Conservation (phyloP, 2,888 invertebrate genomes). For the Oxystoma pomonae region DNA sequence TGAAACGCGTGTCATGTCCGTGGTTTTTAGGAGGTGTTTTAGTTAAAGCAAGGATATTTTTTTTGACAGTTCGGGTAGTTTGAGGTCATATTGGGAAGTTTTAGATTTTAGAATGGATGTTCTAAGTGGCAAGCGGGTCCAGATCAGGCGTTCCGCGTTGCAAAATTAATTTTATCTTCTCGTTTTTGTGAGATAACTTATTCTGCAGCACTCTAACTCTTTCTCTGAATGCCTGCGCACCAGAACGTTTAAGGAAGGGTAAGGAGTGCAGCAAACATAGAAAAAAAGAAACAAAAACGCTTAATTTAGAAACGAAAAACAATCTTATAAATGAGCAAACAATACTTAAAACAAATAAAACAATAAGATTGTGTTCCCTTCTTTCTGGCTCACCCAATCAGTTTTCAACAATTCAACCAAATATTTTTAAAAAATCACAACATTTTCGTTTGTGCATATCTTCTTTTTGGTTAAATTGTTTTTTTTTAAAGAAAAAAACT, state of each 20-base stretch:
- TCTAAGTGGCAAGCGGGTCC: conserved; percentile 66
- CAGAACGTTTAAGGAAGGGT: conserved; percentile 33
- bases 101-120: conserved; percentile 18
- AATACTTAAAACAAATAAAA: conserved; percentile 26
- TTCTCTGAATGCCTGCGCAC: conserved; percentile 74
- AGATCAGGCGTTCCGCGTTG: conserved; percentile 84
- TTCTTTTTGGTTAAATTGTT: neutral
- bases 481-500: neutral
- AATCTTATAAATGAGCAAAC: conserved; percentile 33
- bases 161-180: conserved; percentile 82
- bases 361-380: conserved; percentile 40
- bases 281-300: conserved; percentile 45
- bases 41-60: conserved; percentile 1
- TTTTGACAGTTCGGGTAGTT: conserved; percentile 13
- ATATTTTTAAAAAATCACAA: neutral
- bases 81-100: conserved; percentile 25
- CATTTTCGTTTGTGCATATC: neutral
- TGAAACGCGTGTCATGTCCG: conserved; percentile 41
- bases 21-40: conserved; percentile 16
- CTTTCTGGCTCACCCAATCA: conserved; percentile 37
- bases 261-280: conserved; percentile 47
- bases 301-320: conserved; percentile 14
- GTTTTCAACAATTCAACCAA: no score
- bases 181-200: conserved; percentile 82
- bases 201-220: conserved; percentile 80